Percentiles rank a stretch among this genome's conserved stretches.
Evolutionary conservation across 2,113 vertebrate species (phyloP).

Genomic region (Osmerus mordax): DNA sequence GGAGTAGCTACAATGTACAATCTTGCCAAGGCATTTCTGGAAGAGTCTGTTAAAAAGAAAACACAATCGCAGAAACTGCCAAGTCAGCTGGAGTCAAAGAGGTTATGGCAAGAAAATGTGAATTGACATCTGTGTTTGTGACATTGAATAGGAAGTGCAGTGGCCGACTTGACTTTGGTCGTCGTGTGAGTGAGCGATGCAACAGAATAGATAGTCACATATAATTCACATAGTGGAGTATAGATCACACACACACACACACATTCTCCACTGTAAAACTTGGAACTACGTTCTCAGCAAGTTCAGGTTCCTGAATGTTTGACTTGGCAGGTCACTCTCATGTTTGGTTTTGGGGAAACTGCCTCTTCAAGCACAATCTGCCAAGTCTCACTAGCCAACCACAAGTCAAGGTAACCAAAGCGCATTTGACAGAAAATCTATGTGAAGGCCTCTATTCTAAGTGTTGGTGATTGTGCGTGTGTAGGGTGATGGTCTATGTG

Average conservation of each 20-base stretch:
- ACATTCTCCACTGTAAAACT: background rate
- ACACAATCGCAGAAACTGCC: constrained; percentile 21
- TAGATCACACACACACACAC: background rate
- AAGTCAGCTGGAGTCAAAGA: constrained; percentile 17
- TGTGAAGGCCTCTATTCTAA: constrained; percentile 30
- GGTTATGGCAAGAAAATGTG: background rate
- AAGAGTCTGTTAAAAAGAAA: constrained; percentile 3
- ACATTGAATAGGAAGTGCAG: background rate
- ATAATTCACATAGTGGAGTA: background rate
- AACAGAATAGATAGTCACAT: too few relatives aligned
- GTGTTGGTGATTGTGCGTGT: background rate
- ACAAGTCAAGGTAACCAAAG: constrained; percentile 38
- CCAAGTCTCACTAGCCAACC: constrained; percentile 33
- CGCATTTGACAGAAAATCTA: constrained; percentile 62
- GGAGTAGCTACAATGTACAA: constrained; percentile 19
- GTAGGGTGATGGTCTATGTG: background rate
- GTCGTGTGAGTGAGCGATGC: background rate
- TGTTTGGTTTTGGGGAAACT: constrained; percentile 17
- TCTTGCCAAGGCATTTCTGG: constrained; percentile 3
- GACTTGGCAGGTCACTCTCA: constrained; percentile 7
- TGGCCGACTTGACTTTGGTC: background rate
- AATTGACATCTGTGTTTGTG: constrained; percentile 15
- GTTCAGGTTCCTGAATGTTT: background rate
- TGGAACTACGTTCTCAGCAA: background rate
- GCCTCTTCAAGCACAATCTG: constrained; percentile 26